Conservation (phyloP, 2,797 vertebrate genomes). For the Sebastolobus alascanus region DNA sequence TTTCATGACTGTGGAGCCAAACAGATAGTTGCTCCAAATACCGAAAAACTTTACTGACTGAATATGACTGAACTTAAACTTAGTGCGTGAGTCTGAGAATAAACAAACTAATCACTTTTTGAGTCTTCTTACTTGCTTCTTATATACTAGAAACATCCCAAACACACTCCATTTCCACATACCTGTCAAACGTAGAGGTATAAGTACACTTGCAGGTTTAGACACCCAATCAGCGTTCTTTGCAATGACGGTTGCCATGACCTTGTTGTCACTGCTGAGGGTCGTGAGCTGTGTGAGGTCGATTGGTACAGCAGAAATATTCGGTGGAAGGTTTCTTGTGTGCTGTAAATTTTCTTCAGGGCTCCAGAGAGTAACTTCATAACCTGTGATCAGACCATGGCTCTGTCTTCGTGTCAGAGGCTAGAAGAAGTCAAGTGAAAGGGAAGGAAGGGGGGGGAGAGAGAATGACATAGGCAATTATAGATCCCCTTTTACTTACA, state of each 20-base stretch:
- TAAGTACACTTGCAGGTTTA: slow-evolving; percentile 55
- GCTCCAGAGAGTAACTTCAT: slow-evolving; percentile 77
- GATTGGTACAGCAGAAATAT: slow-evolving; percentile 46
- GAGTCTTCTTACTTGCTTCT: neutral
- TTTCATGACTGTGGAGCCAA: neutral
- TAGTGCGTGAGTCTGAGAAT: neutral
- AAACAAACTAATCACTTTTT: neutral
- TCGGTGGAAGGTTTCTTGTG: slow-evolving; percentile 31
- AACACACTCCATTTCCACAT: slow-evolving; percentile 13
- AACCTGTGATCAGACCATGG: slow-evolving; percentile 76
- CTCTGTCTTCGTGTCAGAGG: slow-evolving; percentile 73
- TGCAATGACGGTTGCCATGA: slow-evolving; percentile 73
- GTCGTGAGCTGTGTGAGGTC: slow-evolving; percentile 62
- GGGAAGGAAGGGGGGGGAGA: no score
- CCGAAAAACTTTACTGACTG: neutral
- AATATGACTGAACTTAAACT: neutral
- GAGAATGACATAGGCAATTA: neutral
- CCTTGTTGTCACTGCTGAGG: slow-evolving; percentile 29
- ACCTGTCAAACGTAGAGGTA: slow-evolving; percentile 74
- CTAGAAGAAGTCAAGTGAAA: slow-evolving; percentile 52
- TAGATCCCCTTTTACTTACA: neutral
- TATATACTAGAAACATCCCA: neutral
- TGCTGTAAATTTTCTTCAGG: slow-evolving; percentile 54
- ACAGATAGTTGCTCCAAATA: neutral
- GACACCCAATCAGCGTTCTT: slow-evolving; percentile 74